Percentiles rank a stretch among this genome's conserved stretches.
Evolutionary conservation across 1,140 invertebrate genomes (phyloP).

Genomic region (Panagrolaimus sp.): DNA sequence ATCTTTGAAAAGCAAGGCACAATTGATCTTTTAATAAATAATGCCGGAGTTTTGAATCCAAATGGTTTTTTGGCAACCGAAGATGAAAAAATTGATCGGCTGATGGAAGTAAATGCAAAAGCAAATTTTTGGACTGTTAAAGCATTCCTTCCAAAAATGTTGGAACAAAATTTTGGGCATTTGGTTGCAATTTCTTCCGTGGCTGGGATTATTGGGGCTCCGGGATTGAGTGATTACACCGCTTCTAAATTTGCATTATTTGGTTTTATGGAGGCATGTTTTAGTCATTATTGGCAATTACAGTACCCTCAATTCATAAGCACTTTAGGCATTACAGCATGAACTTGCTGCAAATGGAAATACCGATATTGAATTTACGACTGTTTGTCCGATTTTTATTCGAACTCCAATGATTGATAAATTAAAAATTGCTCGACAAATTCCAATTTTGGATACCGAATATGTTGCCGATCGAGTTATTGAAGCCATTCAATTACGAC

Average conservation of each 20-base stretch:
- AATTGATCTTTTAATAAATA: conserved; percentile 13
- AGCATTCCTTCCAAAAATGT: conserved; percentile 75
- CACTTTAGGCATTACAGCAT: not conserved
- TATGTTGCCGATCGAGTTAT: not conserved
- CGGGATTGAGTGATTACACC: conserved; percentile 73
- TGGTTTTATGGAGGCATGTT: conserved; percentile 68
- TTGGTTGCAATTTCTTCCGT: conserved; percentile 76
- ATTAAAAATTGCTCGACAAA: not conserved
- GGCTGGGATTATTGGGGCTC: conserved; percentile 70
- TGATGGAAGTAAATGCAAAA: conserved; percentile 11
- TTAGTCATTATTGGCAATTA: no score
- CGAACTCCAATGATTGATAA: conserved; percentile 74
- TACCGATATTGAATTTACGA: conserved; percentile 71
- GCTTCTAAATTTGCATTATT: conserved; percentile 74
- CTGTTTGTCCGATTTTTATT: conserved; percentile 75
- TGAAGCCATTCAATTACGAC: not conserved
- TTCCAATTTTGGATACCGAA: not conserved
- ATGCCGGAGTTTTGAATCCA: conserved; percentile 13
- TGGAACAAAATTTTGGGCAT: conserved; percentile 72
- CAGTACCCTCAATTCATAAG: no score
- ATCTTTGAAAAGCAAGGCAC: no score
- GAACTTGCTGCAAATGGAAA: not conserved
- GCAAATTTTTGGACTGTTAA: conserved; percentile 67
- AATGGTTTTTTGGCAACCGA: not conserved
- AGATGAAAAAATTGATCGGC: conserved; percentile 7